Evolutionary conservation across 2,888 invertebrate genomes (phyloP).

Genomic region (Eubasilissa splendida): DNA sequence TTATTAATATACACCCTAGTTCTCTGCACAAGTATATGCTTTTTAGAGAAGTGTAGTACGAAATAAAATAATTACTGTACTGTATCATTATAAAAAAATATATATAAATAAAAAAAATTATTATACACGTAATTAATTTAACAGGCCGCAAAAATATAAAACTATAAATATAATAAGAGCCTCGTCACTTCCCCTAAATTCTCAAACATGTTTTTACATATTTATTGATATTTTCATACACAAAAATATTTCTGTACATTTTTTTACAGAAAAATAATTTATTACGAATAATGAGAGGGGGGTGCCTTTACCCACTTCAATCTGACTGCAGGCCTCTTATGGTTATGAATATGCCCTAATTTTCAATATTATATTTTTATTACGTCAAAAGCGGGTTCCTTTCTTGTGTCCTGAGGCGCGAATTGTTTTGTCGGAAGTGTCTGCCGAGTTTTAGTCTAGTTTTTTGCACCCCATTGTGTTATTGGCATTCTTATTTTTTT

Average conservation of each 20-base stretch:
- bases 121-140: background rate
- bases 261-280: conserved; percentile 42
- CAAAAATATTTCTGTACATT: conserved; percentile 46
- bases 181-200: background rate
- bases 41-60: no score
- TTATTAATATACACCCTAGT: no score
- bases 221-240: conserved; percentile 25
- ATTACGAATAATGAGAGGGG: conserved; percentile 50
- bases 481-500: conserved; percentile 43
- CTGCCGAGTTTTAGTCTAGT: conserved; percentile 44
- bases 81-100: no score
- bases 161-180: background rate
- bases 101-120: no score
- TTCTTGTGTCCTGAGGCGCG: conserved; percentile 48
- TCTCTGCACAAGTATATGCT: no score
- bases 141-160: background rate
- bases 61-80: no score
- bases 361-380: conserved; percentile 58
- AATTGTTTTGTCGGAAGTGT: conserved; percentile 56
- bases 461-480: conserved; percentile 33
- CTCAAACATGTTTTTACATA: conserved; percentile 22
- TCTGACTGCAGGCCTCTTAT: conserved; percentile 43
- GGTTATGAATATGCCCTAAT: conserved; percentile 58
- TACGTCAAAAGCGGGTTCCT: conserved; percentile 50
- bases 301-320: conserved; percentile 39